These are phyloP conservation scores for Umimayanthus kanabou DNA, from an alignment of 92 coral and sea anemone species.

Conservation along the genomic window DNA sequence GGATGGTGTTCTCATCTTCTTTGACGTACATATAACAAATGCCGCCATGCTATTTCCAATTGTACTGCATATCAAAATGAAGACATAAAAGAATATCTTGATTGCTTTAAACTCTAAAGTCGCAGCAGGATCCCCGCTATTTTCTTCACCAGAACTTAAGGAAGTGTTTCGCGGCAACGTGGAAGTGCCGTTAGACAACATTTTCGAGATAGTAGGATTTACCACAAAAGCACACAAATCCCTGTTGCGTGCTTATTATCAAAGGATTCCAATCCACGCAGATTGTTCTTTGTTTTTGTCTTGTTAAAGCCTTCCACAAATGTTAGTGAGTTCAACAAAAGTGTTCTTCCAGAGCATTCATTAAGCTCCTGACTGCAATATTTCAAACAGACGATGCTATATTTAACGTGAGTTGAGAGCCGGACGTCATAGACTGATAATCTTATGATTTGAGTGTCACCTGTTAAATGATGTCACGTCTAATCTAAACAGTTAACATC, in stretches of 20 bases:
- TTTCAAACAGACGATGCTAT: not conserved
- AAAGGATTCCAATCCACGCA: not conserved
- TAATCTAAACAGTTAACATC: not conserved
- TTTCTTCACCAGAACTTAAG: not conserved
- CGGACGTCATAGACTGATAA: not conserved
- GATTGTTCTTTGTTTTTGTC: not conserved
- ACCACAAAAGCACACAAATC: not conserved
- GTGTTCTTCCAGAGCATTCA: not conserved
- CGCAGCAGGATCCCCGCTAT: constrained; percentile 31
- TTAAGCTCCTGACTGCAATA: not conserved
- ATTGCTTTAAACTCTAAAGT: constrained; percentile 48
- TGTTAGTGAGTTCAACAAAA: not conserved
- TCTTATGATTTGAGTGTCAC: not conserved
- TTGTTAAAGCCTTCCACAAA: too few species aligned
- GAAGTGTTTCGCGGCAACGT: not conserved
- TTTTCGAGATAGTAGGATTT: not conserved
- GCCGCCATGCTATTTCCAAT: constrained; percentile 88
- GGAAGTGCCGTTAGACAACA: constrained; percentile 1
- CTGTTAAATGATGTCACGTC: not conserved
- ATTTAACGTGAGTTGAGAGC: not conserved
- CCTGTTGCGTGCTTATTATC: not conserved
- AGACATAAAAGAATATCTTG: constrained; percentile 68
- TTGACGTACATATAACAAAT: constrained; percentile 69
- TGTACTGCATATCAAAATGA: constrained; percentile 69
- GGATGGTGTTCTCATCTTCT: constrained; percentile 79